A percentile compares a stretch with the other conserved stretches of the same genome.
These are phyloP conservation scores for Lophotis ruficrista DNA, from an alignment of 2,113 vertebrate species.

Conservation along the genomic window DNA sequence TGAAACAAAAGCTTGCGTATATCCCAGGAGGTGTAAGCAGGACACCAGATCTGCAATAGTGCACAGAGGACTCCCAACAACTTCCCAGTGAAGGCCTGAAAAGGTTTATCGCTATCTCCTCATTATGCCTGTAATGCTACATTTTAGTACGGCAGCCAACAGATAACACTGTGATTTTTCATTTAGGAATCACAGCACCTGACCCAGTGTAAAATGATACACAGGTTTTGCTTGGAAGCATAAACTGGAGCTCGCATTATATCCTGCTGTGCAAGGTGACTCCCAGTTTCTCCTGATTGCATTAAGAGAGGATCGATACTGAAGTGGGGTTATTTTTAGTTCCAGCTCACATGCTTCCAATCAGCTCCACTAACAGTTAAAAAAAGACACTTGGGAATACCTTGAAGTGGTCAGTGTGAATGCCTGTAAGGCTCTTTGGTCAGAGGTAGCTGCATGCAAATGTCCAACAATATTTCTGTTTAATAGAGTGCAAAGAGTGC, in stretches of 20 bases:
- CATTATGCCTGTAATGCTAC: background rate
- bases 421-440: background rate
- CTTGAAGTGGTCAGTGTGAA: conserved; percentile 14
- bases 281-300: background rate
- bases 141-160: background rate
- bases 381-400: background rate
- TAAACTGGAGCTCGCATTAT: background rate
- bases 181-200: background rate
- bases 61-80: background rate
- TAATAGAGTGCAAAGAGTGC: background rate
- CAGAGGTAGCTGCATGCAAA: background rate
- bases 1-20: background rate
- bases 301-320: conserved; percentile 15
- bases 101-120: background rate
- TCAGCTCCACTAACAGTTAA: background rate
- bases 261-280: background rate
- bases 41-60: background rate
- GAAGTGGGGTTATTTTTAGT: background rate
- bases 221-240: background rate
- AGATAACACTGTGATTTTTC: background rate
- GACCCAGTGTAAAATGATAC: background rate
- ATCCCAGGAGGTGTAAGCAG: background rate
- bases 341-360: background rate
- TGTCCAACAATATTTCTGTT: background rate
- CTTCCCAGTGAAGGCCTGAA: background rate